phyloP scores from a whole-genome alignment of 1,140 invertebrate species.

The Antheraea pernyi region DNA sequence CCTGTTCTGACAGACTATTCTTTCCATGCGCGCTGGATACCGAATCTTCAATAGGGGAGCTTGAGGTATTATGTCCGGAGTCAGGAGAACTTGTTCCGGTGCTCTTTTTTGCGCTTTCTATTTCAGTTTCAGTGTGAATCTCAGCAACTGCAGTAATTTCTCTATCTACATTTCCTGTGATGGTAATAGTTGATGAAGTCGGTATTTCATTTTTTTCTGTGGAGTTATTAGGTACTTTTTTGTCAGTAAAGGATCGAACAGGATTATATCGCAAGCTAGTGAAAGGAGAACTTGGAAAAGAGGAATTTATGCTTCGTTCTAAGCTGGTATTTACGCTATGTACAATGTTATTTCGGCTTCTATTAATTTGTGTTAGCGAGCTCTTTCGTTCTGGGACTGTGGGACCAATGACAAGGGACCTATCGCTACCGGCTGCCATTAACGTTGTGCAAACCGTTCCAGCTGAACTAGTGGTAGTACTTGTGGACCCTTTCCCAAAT shows the following conservation, averaged over 20 bases:
- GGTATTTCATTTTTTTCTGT: constrained; percentile 46
- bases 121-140: constrained; percentile 82
- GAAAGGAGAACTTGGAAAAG: constrained; percentile 72
- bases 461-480: constrained; percentile 93
- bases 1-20: constrained; percentile 85
- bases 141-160: constrained; percentile 78
- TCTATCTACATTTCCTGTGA: constrained; percentile 69
- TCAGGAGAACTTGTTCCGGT: constrained; percentile 86
- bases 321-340: constrained; percentile 79
- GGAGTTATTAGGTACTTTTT: constrained; percentile 69
- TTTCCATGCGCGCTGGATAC: constrained; percentile 83
- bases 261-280: constrained; percentile 79
- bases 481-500: constrained; percentile 92
- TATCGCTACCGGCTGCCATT: constrained; percentile 81
- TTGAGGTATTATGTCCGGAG: constrained; percentile 90
- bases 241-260: constrained; percentile 79
- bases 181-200: constrained; percentile 48
- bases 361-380: constrained; percentile 80
- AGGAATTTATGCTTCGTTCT: constrained; percentile 75
- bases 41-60: constrained; percentile 88
- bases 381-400: constrained; percentile 89
- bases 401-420: constrained; percentile 81
- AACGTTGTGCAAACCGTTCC: constrained; percentile 92
- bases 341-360: constrained; percentile 63
- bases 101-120: constrained; percentile 72